Conservation (phyloP, 2,888 invertebrate genomes). For the Rutpela maculata region DNA sequence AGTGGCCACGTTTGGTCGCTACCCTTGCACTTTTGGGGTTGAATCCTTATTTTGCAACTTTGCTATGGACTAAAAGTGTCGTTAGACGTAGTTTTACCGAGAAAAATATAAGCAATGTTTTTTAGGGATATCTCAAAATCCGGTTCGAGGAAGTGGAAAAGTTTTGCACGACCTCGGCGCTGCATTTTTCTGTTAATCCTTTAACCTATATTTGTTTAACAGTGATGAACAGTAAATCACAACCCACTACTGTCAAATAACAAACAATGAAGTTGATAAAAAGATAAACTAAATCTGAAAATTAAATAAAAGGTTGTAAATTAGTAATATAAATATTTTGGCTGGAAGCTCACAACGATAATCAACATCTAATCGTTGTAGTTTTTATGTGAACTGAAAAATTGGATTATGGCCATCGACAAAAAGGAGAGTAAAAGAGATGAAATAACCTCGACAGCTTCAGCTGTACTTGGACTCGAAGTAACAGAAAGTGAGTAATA, state of each 20-base stretch:
- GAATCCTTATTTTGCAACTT: too few relatives aligned
- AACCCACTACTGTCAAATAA: not conserved
- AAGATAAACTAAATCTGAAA: not conserved
- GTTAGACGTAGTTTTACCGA: too few relatives aligned
- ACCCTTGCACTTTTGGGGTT: too few relatives aligned
- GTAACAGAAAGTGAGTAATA: not conserved
- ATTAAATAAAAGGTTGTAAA: not conserved
- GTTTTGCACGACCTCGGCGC: not conserved
- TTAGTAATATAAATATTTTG: constrained; percentile 7
- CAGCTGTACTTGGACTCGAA: not conserved
- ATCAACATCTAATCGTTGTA: not conserved
- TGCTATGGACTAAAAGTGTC: too few relatives aligned
- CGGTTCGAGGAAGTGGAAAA: not conserved
- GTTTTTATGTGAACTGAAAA: constrained; percentile 3
- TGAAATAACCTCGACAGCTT: not conserved
- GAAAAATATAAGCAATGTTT: too few relatives aligned
- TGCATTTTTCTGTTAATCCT: not conserved
- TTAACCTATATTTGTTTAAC: constrained; percentile 1
- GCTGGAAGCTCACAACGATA: not conserved
- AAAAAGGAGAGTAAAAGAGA: not conserved
- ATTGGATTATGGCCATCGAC: not conserved
- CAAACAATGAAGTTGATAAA: constrained; percentile 12
- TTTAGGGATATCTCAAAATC: too few relatives aligned
- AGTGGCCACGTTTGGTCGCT: too few relatives aligned
- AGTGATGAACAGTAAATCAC: not conserved